Conservation (phyloP, 2,888 invertebrate genomes). For the Ceratothoa steindachneri region DNA sequence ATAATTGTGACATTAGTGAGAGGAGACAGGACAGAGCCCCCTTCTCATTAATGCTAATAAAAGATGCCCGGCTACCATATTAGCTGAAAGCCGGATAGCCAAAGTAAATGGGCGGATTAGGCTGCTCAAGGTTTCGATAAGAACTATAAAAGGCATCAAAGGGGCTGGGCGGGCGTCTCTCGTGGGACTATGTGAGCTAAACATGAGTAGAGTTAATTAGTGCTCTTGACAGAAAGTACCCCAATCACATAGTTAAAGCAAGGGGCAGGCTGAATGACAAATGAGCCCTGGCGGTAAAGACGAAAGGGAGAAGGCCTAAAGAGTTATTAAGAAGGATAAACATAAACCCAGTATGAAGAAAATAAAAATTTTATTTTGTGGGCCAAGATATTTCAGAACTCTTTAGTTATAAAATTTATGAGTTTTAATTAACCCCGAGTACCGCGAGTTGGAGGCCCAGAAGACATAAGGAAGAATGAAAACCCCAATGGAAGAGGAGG, state of each 20-base stretch:
- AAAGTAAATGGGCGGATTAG: conserved; percentile 66
- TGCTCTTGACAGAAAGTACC: conserved; percentile 65
- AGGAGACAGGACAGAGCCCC: conserved; percentile 15
- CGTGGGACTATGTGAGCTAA: conserved; percentile 66
- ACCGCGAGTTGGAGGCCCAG: no score
- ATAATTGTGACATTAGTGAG: conserved; percentile 8
- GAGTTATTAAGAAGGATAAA: conserved; percentile 66
- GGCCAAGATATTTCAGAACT: no score
- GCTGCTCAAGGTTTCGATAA: conserved; percentile 71
- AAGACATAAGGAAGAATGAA: no score
- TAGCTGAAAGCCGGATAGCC: conserved; percentile 67
- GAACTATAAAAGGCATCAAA: conserved; percentile 68
- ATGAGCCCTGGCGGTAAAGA: conserved; percentile 66
- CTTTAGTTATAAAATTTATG: no score
- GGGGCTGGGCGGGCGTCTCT: conserved; percentile 62
- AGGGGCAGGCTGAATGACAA: conserved; percentile 60
- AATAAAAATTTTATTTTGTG: no score
- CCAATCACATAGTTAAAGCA: conserved; percentile 63
- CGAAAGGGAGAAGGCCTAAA: conserved; percentile 51
- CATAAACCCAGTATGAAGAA: no score
- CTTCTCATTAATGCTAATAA: conserved; percentile 61
- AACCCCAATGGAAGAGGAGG: no score
- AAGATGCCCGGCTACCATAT: conserved; percentile 71
- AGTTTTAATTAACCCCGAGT: no score
- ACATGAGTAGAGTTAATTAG: conserved; percentile 62